Evolutionary conservation across 2,113 vertebrate genomes (phyloP).

Genomic region (Colistium nudipinnis): DNA sequence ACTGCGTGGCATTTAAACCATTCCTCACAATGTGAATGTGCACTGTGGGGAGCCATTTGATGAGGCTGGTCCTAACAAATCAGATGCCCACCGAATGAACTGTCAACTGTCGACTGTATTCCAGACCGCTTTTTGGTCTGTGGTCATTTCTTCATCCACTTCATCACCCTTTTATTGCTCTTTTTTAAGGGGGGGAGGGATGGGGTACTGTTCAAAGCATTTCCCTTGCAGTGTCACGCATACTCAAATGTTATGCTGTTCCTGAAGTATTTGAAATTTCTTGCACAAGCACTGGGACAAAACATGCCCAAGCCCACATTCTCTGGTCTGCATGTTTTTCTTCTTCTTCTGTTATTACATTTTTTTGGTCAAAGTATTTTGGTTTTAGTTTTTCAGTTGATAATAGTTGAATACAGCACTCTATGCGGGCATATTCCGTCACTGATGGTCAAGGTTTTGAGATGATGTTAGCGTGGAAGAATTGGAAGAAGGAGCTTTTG

Average conservation of each 20-base stretch:
- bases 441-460: slow-evolving; percentile 30
- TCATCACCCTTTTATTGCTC: neutral
- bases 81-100: slow-evolving; percentile 55
- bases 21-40: slow-evolving; percentile 62
- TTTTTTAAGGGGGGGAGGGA: neutral
- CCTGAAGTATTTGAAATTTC: neutral
- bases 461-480: slow-evolving; percentile 7
- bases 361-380: slow-evolving; percentile 22
- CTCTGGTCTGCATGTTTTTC: neutral
- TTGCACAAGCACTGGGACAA: neutral
- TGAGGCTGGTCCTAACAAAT: slow-evolving; percentile 57
- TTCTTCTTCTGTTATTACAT: neutral
- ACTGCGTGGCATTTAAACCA: slow-evolving; percentile 73
- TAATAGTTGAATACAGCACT: neutral
- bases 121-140: slow-evolving; percentile 13
- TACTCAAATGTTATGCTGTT: slow-evolving; percentile 20
- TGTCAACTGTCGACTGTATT: slow-evolving; percentile 52
- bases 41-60: slow-evolving; percentile 59
- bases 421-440: neutral
- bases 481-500: slow-evolving; percentile 4
- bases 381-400: neutral
- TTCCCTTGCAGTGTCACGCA: slow-evolving; percentile 2
- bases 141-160: slow-evolving; percentile 21
- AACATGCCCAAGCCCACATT: neutral
- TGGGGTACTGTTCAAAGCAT: neutral